Evolutionary conservation across 2,113 vertebrate species (phyloP), one percentile per base, ranked within the genome.

Genomic region (Tetrao urogallus): DNA sequence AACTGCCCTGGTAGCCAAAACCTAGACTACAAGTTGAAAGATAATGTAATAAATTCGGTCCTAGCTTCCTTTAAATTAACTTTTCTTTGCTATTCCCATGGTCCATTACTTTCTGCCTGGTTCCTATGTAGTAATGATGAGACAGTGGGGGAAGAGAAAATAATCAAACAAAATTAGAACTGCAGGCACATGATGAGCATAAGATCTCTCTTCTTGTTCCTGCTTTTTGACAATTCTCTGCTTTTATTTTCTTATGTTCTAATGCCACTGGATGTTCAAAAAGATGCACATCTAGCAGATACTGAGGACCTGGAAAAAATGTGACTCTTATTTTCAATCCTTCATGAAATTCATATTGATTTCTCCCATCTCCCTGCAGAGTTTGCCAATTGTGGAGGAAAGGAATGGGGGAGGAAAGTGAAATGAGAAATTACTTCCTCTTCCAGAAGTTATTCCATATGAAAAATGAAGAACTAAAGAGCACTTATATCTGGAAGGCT

Each of bases 81-180:
- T 89, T 93, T 38, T 86, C 92, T 82, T 92, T 66, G 60, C 75
- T 82, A 8, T 80, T 93, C 87, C n/a, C 61, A 88, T 57, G 85
- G 60, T 67, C 79, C 76, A 91, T 78, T 93, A 93, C 72, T 82
- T 93, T 89, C 82, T 78, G 79, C 42, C 42, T 83, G 36, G 13
- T 71, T 92, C 45, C 92, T 82, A 50, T 38, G 76, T 91, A 93
- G 72, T 64, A 82, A 73, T 65, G 56, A 85, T 66, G 75, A 92
- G 67, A 67, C 72, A 88, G 54, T 36, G 60, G 28, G 25, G 50
- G 73, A 76, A 82, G 21, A 89, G 63, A 82, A 95, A 91, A 96
- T 74, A 91, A 92, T 58, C 79, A 92, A 91, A 70, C 58, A 80
- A 77, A 95, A 88, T 87, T 40, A 93, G 77, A 91, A 87, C 84